These are phyloP conservation scores for Ariopsis seemanni DNA, from an alignment of 2,113 vertebrate genomes.

Conservation along the genomic window DNA sequence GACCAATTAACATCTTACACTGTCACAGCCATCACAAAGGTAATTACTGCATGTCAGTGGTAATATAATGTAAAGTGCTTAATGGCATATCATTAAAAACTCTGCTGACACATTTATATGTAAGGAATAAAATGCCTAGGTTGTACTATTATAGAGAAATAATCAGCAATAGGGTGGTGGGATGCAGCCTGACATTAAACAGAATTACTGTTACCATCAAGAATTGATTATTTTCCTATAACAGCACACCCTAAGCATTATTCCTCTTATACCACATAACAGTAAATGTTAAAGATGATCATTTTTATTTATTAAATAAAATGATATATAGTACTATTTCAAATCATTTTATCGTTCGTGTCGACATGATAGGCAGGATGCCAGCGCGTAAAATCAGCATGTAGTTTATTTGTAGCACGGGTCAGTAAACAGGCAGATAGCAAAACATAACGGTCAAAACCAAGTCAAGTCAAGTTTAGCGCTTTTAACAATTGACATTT, in stretches of 20 bases:
- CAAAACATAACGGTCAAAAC: background rate
- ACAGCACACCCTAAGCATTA: background rate
- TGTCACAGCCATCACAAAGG: background rate
- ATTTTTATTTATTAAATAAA: background rate
- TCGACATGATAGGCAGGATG: background rate
- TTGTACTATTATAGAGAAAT: background rate
- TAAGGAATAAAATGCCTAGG: background rate
- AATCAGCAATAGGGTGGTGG: background rate
- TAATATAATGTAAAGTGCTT: slow-evolving; percentile 5
- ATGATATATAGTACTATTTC: background rate
- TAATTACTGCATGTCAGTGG: slow-evolving; percentile 23
- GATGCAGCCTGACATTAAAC: background rate
- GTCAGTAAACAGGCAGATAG: background rate
- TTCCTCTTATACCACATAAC: background rate
- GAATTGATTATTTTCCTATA: background rate
- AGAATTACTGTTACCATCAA: background rate
- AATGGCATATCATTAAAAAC: background rate
- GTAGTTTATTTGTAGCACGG: background rate
- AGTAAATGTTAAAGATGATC: background rate
- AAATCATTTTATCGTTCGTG: background rate
- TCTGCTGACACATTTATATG: background rate
- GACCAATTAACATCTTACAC: slow-evolving; percentile 19
- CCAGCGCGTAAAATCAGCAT: background rate
- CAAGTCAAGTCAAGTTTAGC: background rate
- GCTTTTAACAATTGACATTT: no score